These are phyloP conservation scores for Wiebesia pumilae DNA, from an alignment of 1,140 invertebrate genomes.

Conservation along the genomic window DNA sequence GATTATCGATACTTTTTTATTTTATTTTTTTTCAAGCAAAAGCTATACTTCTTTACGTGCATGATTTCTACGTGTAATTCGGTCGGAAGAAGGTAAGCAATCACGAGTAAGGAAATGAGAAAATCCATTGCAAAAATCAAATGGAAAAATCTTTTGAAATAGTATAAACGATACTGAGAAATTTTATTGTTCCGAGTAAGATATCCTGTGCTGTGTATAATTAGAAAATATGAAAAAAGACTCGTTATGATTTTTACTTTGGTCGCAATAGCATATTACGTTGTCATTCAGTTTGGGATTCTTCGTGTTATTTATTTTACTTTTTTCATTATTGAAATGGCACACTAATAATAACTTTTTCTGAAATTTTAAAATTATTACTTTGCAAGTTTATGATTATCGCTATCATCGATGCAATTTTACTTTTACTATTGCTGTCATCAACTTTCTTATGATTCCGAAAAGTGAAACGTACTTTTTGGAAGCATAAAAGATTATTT, in stretches of 20 bases:
- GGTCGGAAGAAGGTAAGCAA: not conserved
- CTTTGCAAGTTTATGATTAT: not conserved
- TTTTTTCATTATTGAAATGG: not conserved
- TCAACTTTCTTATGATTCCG: not conserved
- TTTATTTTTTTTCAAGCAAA: not conserved
- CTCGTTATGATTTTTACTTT: not conserved
- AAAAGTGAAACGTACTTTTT: not conserved
- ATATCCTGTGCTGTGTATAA: not conserved
- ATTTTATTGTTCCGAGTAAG: constrained; percentile 15
- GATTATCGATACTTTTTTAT: not conserved
- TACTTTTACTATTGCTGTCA: not conserved
- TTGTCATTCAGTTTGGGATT: not conserved
- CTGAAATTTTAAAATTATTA: no score
- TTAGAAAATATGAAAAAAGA: not conserved
- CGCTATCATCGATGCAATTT: not conserved
- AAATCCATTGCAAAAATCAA: not conserved
- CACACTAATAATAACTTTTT: not conserved
- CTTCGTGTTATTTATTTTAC: not conserved
- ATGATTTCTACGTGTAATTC: not conserved
- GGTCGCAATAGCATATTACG: not conserved
- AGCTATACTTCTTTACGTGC: not conserved
- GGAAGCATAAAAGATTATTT: not conserved
- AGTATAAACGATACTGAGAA: not conserved
- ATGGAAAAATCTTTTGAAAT: not conserved
- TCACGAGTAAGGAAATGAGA: not conserved